Conservation (phyloP, 2,888 invertebrate species). For the Pyrgus malvae region DNA sequence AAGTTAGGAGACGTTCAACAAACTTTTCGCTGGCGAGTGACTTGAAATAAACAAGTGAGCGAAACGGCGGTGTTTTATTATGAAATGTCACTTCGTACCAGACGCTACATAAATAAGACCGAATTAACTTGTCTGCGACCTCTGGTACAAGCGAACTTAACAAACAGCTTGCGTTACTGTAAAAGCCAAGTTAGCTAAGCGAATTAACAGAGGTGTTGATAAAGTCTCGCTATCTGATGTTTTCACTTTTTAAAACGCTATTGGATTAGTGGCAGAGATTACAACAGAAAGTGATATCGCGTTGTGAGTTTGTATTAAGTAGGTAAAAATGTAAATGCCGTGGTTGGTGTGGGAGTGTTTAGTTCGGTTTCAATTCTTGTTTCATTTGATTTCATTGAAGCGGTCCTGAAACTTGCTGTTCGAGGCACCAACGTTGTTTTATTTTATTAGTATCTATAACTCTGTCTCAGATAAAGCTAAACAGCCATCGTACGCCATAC, state of each 20-base stretch:
- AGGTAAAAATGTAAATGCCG: too few species aligned
- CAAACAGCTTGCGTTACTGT: constrained; percentile 52
- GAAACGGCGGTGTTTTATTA: constrained; percentile 67
- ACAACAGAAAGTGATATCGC: too few species aligned
- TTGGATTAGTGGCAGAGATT: too few species aligned
- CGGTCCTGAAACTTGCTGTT: too few species aligned
- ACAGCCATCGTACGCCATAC: too few species aligned
- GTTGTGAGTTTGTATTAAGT: too few species aligned
- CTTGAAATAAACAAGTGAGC: constrained; percentile 48
- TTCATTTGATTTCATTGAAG: too few species aligned
- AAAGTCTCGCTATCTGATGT: background rate
- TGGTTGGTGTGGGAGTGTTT: too few species aligned
- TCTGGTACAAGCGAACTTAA: constrained; percentile 59
- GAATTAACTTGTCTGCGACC: constrained; percentile 78
- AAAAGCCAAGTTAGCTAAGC: constrained; percentile 21
- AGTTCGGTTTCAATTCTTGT: too few species aligned
- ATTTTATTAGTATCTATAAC: too few species aligned
- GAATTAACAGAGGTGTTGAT: constrained; percentile 29
- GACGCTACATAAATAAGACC: constrained; percentile 77
- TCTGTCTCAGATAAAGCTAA: too few species aligned
- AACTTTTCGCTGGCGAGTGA: constrained; percentile 57
- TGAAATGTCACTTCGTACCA: constrained; percentile 74
- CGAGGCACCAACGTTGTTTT: too few species aligned
- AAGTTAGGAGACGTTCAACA: constrained; percentile 62
- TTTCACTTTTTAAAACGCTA: background rate